These are phyloP conservation scores for Bilobella aurantiaca DNA, from an alignment of 1,140 invertebrate species.

Conservation along the genomic window DNA sequence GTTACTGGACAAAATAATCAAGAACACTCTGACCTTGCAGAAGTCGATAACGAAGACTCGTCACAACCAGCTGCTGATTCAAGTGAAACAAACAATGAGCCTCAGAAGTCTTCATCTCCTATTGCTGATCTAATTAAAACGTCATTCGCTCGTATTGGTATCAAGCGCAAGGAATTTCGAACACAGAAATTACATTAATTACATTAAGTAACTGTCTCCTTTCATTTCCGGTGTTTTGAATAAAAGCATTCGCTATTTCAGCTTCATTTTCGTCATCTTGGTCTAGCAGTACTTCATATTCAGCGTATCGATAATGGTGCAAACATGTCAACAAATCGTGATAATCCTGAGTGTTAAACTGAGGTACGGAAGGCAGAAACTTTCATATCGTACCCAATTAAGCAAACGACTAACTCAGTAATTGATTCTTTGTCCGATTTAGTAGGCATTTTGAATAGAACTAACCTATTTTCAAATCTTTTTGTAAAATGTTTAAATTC, in stretches of 20 bases:
- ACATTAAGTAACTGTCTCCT: background rate
- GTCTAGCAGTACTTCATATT: background rate
- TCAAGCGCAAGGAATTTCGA: background rate
- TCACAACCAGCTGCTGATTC: no score
- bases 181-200: background rate
- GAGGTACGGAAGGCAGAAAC: background rate
- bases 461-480: no score
- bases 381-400: background rate
- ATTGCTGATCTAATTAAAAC: background rate
- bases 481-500: no score
- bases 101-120: no score
- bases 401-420: background rate
- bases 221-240: background rate
- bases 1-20: background rate
- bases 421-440: background rate
- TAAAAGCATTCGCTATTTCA: background rate
- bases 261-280: conserved; percentile 9
- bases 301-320: background rate
- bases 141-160: background rate
- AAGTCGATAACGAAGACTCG: background rate
- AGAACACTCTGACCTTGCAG: background rate
- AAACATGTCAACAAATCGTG: background rate
- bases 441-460: background rate
- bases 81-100: no score
- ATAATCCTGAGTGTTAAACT: no score